Percentiles rank a stretch among this genome's conserved stretches.
Evolutionary conservation across 2,797 vertebrate genomes (phyloP).

Genomic region (Thalassophryne amazonica): DNA sequence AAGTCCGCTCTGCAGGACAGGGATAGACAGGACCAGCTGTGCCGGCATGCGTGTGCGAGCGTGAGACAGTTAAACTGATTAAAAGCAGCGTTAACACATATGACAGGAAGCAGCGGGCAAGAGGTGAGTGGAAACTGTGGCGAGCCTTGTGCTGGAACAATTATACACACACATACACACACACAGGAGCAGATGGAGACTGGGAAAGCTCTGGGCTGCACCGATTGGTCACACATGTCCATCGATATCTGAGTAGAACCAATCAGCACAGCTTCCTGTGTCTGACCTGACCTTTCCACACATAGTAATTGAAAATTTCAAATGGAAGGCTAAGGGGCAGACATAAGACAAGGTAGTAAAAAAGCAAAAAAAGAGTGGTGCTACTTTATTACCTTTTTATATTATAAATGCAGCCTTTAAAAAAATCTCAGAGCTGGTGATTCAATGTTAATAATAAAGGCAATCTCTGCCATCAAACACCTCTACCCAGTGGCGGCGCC

Average conservation of each 20-base stretch:
- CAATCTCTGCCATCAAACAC: no score
- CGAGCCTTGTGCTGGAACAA: constrained; percentile 65
- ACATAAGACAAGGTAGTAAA: constrained; percentile 6
- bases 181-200: constrained; percentile 41
- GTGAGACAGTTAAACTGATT: constrained; percentile 75
- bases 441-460: background rate
- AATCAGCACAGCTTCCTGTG: constrained; percentile 78
- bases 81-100: constrained; percentile 76
- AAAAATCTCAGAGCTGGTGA: background rate
- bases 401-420: background rate
- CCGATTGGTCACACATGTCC: constrained; percentile 79
- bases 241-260: constrained; percentile 74
- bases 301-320: constrained; percentile 77
- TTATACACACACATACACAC: constrained; percentile 71
- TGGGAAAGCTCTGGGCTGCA: constrained; percentile 63
- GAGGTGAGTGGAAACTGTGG: constrained; percentile 73
- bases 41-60: constrained; percentile 11
- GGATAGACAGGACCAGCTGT: constrained; percentile 74
- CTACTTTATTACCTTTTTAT: background rate
- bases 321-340: constrained; percentile 24
- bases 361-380: background rate
- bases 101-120: constrained; percentile 68
- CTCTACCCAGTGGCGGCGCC: no score
- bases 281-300: constrained; percentile 75
- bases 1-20: constrained; percentile 40